phyloP scores from a whole-genome alignment of 2,797 vertebrate genomes.

The Buphagus erythrorhynchus region DNA sequence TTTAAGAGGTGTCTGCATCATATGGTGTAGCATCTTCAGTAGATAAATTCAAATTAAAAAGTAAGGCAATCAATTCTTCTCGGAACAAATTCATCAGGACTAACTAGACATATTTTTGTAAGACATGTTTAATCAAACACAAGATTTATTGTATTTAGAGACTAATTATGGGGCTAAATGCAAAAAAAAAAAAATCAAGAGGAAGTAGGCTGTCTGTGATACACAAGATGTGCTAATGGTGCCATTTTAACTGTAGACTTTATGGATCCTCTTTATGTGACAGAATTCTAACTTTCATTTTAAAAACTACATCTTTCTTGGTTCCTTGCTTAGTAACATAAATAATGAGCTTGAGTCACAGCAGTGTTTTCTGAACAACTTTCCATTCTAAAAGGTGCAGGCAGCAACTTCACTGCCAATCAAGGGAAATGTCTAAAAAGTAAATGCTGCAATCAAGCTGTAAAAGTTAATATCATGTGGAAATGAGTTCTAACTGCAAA shows the following conservation, averaged over 20 bases:
- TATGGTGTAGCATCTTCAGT: background rate
- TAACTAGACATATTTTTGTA: background rate
- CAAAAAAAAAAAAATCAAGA: background rate
- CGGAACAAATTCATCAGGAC: background rate
- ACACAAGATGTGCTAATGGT: background rate
- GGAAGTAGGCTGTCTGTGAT: background rate
- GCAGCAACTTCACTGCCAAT: background rate
- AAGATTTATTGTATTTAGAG: background rate
- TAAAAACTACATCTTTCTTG: background rate
- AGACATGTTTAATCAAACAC: background rate
- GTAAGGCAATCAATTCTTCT: background rate
- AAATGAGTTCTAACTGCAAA: slow-evolving; percentile 1
- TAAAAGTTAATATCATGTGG: background rate
- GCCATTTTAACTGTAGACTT: background rate
- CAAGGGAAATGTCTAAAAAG: background rate
- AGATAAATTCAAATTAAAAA: background rate
- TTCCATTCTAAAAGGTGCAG: background rate
- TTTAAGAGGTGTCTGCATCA: background rate
- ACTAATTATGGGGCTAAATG: background rate
- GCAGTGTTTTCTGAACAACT: background rate
- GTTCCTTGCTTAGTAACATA: background rate
- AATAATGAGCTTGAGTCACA: background rate
- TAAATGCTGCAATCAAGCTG: background rate
- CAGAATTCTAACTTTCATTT: background rate
- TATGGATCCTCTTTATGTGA: background rate